Base-by-base conservation (phyloP, 2,888 invertebrate species). In the Nomada hirtipes region DNA sequence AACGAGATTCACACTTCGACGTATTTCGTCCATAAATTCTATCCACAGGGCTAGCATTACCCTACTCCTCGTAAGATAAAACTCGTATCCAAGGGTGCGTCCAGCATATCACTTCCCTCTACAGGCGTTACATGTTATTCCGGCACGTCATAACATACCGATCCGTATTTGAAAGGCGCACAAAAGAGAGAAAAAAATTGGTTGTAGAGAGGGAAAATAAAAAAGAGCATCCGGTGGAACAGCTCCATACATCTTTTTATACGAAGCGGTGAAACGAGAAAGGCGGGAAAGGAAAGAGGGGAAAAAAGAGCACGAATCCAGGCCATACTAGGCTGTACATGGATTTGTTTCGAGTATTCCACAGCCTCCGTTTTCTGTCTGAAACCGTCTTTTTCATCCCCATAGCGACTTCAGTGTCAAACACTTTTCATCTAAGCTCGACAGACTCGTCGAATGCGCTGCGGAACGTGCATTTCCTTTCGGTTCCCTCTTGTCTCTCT, bases 381-480 rank as follows among this genome's bases (percentile, higher is more conserved):
- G 69, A 63, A 79, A 79, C 64, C 72, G 68, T 86, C 80, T 71
- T 73, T 86, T 83, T 76, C 83, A 80, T 81, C 68, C 70, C 73
- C 69, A 50, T 64, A 71, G 76, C 83, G 77, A 86, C 78, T 86
- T 76, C 64, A 71, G 76, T 79, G 80, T 86, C 79, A 84, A 84
- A 86, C 84, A 77, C 76, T 84, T 86, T 82, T 81, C 86, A 76
- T 86, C 79, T 77, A 73, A 55, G 71, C 64, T 71, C 77, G 81
- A 81, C 86, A 84, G 75, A 67, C 53, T 72, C 76, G 73, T 82
- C 79, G 84, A 86, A 78, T 72, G 63, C 71, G 60, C 52, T n/a
- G 64, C 67, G 9, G 53, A 50, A 44, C 59, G 47, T 52, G 29
- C 52, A 52, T 74, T 75, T 60, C 70, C 63, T 61, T 59, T 57